A percentile compares a stretch with the other conserved stretches of the same genome.
Conservation (phyloP, 2,797 vertebrate genomes). For the Argya squamiceps region DNA sequence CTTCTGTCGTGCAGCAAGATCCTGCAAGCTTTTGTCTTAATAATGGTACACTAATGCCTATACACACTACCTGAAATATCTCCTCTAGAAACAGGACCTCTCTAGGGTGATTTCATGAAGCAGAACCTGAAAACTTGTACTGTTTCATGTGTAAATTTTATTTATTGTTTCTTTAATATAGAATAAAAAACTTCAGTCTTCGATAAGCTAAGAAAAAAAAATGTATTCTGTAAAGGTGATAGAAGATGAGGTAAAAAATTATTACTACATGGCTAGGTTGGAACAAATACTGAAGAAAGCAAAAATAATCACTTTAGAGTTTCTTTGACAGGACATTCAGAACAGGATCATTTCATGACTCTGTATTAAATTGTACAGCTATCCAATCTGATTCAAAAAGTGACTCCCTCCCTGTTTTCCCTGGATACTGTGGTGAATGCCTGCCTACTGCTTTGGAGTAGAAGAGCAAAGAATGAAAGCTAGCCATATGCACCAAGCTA, state of each 20-base stretch:
- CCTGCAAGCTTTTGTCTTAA: not conserved
- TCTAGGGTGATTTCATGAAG: not conserved
- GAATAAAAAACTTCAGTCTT: not conserved
- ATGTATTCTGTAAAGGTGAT: not conserved
- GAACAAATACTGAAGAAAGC: not conserved
- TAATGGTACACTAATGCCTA: not conserved
- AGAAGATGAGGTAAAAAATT: not conserved
- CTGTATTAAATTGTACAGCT: not conserved
- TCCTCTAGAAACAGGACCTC: not conserved
- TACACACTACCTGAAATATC: not conserved
- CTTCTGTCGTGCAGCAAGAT: not conserved
- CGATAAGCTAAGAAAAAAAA: not conserved
- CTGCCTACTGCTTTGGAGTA: not conserved
- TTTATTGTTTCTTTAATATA: not conserved
- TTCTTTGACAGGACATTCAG: not conserved
- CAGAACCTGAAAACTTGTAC: not conserved
- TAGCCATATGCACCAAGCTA: fast-evolving
- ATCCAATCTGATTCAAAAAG: not conserved
- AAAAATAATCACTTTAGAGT: not conserved
- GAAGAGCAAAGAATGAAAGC: not conserved
- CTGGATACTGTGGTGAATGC: not conserved
- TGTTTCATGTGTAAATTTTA: not conserved
- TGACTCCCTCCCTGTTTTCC: not conserved
- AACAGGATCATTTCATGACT: not conserved
- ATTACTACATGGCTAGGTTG: not conserved